A percentile compares a stretch with the other conserved stretches of the same genome.
These are phyloP conservation scores for Acomys russatus DNA, from an alignment of 2,797 vertebrate genomes.

Conservation along the genomic window DNA sequence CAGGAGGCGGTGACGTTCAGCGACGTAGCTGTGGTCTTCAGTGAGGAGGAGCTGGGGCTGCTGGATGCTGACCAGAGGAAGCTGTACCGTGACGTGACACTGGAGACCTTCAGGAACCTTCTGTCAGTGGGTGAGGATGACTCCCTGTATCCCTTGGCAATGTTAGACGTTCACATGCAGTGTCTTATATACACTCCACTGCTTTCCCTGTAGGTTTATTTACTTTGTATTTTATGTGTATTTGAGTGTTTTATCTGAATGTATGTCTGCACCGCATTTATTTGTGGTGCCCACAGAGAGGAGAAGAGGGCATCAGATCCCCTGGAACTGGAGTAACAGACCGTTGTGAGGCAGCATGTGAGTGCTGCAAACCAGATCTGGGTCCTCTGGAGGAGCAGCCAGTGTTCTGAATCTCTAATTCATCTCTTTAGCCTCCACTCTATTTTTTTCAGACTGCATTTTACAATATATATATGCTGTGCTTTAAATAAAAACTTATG, in stretches of 20 bases:
- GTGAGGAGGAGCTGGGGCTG: slow-evolving; percentile 71
- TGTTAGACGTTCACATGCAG: not conserved
- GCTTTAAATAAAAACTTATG: not conserved
- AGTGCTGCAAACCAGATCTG: not conserved
- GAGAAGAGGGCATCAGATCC: not conserved
- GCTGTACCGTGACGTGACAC: slow-evolving; percentile 76
- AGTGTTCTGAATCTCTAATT: not conserved
- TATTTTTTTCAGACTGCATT: not conserved
- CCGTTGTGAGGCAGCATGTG: not conserved
- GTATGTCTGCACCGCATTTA: not conserved
- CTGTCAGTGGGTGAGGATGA: slow-evolving; percentile 70
- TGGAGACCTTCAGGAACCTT: slow-evolving; percentile 81
- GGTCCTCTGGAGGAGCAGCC: not conserved
- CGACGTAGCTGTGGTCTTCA: slow-evolving; percentile 77
- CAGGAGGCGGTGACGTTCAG: slow-evolving; percentile 74
- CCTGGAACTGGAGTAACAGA: not conserved
- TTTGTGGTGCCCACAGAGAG: not conserved
- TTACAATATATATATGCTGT: not conserved
- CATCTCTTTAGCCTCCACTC: not conserved
- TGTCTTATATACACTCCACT: not conserved
- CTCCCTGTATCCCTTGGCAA: not conserved
- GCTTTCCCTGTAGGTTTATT: not conserved
- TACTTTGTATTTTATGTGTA: not conserved
- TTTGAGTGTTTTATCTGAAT: not conserved
- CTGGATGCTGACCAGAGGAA: slow-evolving; percentile 57